Conservation (phyloP, 2,113 vertebrate species). For the Sphaerodactylus townsendi region DNA sequence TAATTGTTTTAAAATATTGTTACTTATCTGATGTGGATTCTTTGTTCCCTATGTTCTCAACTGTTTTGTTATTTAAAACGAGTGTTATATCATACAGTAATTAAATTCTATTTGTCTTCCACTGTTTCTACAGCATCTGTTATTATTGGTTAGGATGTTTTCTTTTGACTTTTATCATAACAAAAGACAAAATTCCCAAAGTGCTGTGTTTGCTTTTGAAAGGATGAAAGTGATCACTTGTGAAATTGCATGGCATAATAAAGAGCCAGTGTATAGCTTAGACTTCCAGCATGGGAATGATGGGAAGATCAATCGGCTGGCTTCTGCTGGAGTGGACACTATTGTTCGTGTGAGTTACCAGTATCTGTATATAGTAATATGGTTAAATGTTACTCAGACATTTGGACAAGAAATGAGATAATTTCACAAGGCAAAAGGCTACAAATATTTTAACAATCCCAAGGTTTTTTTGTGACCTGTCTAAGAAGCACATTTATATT, state of each 20-base stretch:
- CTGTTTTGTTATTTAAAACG: neutral
- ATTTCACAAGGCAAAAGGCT: neutral
- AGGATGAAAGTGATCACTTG: conserved; percentile 96
- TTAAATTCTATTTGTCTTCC: neutral
- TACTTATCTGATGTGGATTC: neutral
- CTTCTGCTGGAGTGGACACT: conserved; percentile 94
- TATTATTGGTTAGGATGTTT: accelerated
- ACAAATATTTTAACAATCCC: neutral
- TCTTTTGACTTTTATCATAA: accelerated
- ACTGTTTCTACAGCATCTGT: no score
- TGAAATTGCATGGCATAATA: conserved; percentile 98
- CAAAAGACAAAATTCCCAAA: accelerated
- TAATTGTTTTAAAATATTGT: neutral
- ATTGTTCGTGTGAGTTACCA: conserved; percentile 82
- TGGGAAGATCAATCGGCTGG: conserved; percentile 83
- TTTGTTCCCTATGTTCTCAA: neutral
- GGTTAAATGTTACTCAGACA: neutral
- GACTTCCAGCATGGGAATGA: conserved; percentile 90
- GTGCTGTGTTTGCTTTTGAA: neutral
- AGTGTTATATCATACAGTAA: neutral
- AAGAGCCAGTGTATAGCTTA: conserved; percentile 95
- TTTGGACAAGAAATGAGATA: neutral
- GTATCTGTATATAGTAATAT: neutral
- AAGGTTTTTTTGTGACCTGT: neutral
- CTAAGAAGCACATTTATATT: neutral